These are phyloP conservation scores for Melieria omissa DNA, from an alignment of 2,888 invertebrate genomes.

Conservation along the genomic window DNA sequence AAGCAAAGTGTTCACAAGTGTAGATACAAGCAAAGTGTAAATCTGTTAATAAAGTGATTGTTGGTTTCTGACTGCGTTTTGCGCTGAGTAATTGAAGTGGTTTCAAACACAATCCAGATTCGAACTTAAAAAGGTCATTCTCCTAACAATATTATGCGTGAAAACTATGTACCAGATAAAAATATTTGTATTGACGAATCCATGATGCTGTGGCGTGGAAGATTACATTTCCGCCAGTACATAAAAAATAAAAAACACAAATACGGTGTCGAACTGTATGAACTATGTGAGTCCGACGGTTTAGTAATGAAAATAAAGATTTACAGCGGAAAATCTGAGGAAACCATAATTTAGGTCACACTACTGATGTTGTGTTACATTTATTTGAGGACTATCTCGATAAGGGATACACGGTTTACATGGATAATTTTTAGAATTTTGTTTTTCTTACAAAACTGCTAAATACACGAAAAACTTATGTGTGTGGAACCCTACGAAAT, in stretches of 20 bases:
- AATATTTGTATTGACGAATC: constrained; percentile 35
- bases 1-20: too few species aligned
- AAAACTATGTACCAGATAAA: constrained; percentile 33
- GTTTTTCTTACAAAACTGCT: constrained; percentile 36
- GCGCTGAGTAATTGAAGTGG: too few species aligned
- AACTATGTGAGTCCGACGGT: constrained; percentile 36
- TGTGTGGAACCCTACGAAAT: too few species aligned
- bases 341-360: too few species aligned
- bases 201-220: constrained; percentile 28
- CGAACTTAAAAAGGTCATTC: too few species aligned
- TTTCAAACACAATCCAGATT: too few species aligned
- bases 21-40: too few species aligned
- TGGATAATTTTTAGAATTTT: constrained; percentile 39
- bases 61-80: too few species aligned
- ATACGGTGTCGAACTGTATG: constrained; percentile 30
- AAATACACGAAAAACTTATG: constrained; percentile 36
- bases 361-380: constrained; percentile 38
- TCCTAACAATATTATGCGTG: constrained; percentile 32
- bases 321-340: too few species aligned
- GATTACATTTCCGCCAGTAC: constrained; percentile 26
- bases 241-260: constrained; percentile 37
- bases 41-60: too few species aligned
- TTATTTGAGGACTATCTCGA: constrained; percentile 41
- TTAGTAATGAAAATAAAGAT: constrained; percentile 40
- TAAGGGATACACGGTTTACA: constrained; percentile 35